These are phyloP conservation scores for Gavia stellata DNA, from an alignment of 2,113 vertebrate genomes.

Conservation along the genomic window DNA sequence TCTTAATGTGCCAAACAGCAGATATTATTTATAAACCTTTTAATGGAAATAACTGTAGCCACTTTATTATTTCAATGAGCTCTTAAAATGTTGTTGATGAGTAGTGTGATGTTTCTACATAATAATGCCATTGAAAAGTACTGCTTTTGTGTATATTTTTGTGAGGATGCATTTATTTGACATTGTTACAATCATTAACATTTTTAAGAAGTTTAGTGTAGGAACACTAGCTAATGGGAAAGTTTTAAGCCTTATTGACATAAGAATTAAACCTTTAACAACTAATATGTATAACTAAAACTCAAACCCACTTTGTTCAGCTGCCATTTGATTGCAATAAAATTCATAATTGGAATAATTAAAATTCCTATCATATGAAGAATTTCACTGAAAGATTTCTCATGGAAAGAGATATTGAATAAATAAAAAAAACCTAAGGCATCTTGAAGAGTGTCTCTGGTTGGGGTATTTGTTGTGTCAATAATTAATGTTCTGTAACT, in stretches of 20 bases:
- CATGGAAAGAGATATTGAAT: not conserved
- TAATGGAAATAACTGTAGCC: slow-evolving; percentile 49
- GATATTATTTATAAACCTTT: slow-evolving; percentile 49
- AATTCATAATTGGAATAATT: not conserved
- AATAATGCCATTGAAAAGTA: slow-evolving; percentile 19
- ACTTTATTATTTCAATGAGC: slow-evolving; percentile 62
- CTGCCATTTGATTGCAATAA: not conserved
- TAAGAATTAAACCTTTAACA: not conserved
- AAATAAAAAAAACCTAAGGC: not conserved
- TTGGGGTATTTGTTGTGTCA: not conserved
- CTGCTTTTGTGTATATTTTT: not conserved
- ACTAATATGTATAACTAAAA: not conserved
- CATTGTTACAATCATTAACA: not conserved
- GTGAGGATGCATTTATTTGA: slow-evolving; percentile 2
- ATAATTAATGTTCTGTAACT: not conserved
- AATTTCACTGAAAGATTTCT: not conserved
- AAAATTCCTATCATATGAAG: not conserved
- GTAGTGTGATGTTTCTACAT: slow-evolving; percentile 32
- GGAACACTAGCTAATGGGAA: not conserved
- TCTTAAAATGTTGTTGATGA: slow-evolving; percentile 56
- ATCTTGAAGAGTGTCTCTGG: not conserved
- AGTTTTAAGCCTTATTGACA: slow-evolving; percentile 15
- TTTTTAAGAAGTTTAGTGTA: not conserved
- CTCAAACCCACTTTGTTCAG: not conserved
- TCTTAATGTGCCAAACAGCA: slow-evolving; percentile 12